Conservation (phyloP, 2,888 invertebrate species). For the Thecocarcelia acutangulata region DNA sequence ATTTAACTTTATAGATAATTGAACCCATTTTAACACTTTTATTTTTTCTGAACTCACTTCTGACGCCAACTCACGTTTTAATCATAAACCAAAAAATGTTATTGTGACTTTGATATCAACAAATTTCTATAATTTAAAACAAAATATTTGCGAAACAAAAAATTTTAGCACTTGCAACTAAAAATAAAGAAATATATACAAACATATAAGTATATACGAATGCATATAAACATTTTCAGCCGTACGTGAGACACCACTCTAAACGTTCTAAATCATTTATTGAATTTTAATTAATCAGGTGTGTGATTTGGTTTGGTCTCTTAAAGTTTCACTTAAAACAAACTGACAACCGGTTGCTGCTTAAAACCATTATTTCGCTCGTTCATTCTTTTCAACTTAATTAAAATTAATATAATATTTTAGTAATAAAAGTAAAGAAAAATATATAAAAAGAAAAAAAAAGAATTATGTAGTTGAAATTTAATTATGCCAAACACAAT, state of each 20-base stretch:
- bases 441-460: background rate
- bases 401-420: conserved; percentile 40
- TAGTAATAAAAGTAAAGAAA: background rate
- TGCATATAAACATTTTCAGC: background rate
- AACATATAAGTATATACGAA: no score
- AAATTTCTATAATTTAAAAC: conserved; percentile 9
- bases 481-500: conserved; percentile 32
- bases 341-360: conserved; percentile 30
- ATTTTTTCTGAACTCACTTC: background rate
- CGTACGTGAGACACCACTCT: conserved; percentile 10
- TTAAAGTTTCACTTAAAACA: background rate
- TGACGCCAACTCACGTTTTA: conserved; percentile 18
- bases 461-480: conserved; percentile 5
- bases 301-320: conserved; percentile 24
- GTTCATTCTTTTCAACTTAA: conserved; percentile 1
- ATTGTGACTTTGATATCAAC: conserved; percentile 6
- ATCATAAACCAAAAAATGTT: conserved; percentile 2
- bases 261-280: conserved; percentile 36
- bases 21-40: background rate
- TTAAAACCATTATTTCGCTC: background rate
- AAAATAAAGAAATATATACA: background rate
- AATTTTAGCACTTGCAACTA: conserved; percentile 14
- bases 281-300: conserved; percentile 56
- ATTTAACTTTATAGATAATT: background rate
- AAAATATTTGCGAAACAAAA: background rate